phyloP scores from a whole-genome alignment of 2,113 vertebrate species.

The Podilymbus podiceps region DNA sequence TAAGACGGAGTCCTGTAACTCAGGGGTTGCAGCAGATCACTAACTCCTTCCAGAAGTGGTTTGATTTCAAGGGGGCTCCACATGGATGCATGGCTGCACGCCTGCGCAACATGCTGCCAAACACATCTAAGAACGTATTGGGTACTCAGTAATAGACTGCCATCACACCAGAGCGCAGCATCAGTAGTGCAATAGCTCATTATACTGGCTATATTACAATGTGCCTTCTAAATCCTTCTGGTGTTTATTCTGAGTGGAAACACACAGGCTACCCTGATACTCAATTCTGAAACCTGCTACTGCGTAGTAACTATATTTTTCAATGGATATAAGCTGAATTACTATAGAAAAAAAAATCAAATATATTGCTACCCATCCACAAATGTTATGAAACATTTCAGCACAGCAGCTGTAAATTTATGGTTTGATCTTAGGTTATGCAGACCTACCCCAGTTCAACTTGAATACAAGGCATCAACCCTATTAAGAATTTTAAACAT shows the following conservation, averaged over 20 bases:
- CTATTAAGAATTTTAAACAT: background rate
- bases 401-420: background rate
- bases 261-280: background rate
- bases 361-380: background rate
- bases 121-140: background rate
- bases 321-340: background rate
- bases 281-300: background rate
- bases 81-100: background rate
- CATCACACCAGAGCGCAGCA: background rate
- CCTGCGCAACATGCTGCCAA: background rate
- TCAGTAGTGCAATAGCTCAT: background rate
- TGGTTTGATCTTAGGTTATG: background rate
- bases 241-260: background rate
- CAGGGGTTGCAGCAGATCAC: background rate
- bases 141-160: background rate
- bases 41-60: background rate
- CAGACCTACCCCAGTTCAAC: background rate
- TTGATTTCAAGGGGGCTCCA: background rate
- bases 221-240: background rate
- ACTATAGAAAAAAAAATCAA: background rate
- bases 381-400: background rate
- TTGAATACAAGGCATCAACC: background rate
- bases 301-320: background rate
- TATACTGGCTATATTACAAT: background rate
- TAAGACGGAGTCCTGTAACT: background rate